Conservation (phyloP, 1,140 invertebrate species). For the Ericerus pela region DNA sequence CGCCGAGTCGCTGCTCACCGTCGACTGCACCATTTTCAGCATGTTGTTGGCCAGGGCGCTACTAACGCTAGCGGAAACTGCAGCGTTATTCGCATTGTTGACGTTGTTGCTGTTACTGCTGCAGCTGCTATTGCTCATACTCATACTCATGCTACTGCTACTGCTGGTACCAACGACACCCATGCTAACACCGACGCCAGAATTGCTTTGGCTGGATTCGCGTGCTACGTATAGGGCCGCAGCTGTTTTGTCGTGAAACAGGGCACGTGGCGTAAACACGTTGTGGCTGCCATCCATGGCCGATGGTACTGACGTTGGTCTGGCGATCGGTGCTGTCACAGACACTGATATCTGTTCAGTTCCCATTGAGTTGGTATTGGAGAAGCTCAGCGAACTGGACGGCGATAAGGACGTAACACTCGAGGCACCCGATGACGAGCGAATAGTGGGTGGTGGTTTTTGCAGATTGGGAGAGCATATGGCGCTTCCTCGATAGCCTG, state of each 20-base stretch:
- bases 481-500: constrained; percentile 55
- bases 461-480: constrained; percentile 44
- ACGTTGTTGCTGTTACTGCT: not conserved
- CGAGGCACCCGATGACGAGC: constrained; percentile 15
- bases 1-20: constrained; percentile 2
- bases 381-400: constrained; percentile 22
- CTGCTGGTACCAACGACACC: too few species aligned
- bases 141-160: not conserved
- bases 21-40: constrained; percentile 2
- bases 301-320: not conserved
- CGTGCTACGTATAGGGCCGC: too few species aligned
- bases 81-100: not conserved
- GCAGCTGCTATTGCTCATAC: not conserved
- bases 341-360: not conserved
- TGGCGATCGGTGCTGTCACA: not conserved
- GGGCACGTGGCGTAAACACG: not conserved
- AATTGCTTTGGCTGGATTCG: too few species aligned
- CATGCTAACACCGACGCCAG: too few species aligned
- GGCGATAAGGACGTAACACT: constrained; percentile 25
- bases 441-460: constrained; percentile 15
- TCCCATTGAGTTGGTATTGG: constrained; percentile 22
- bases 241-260: too few species aligned
- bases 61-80: not conserved
- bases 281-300: not conserved
- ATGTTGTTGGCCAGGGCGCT: not conserved